Conservation (phyloP, 2,888 invertebrate genomes). For the Dryococelus australis region DNA sequence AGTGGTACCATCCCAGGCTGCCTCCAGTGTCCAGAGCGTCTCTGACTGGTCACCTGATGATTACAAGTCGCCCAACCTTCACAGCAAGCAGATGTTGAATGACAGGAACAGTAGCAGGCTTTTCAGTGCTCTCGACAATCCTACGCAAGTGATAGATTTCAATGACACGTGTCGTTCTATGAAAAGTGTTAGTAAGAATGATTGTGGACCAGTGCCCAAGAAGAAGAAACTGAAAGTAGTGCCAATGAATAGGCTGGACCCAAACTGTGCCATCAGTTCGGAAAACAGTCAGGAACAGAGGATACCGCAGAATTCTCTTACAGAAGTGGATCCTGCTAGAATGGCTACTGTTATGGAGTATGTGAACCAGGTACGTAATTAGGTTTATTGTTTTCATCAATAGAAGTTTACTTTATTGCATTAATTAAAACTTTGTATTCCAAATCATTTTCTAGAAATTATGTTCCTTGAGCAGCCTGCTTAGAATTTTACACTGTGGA, state of each 20-base stretch:
- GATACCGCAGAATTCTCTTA: neutral
- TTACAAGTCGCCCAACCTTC: constrained; percentile 27
- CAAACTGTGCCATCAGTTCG: constrained; percentile 2
- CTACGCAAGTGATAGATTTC: constrained; percentile 44
- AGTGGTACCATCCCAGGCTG: neutral
- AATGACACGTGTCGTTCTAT: constrained; percentile 47
- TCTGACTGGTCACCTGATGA: constrained; percentile 34
- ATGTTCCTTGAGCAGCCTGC: too few relatives aligned
- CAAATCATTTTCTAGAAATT: too few relatives aligned
- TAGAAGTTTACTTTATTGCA: too few relatives aligned
- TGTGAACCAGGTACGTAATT: neutral
- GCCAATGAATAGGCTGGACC: constrained; percentile 50
- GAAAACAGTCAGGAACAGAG: neutral
- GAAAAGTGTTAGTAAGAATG: constrained; percentile 47
- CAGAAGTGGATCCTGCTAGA: neutral
- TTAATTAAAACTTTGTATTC: too few relatives aligned
- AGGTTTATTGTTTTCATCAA: too few relatives aligned
- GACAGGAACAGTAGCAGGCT: constrained; percentile 25
- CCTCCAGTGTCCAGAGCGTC: neutral
- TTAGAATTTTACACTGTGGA: too few relatives aligned
- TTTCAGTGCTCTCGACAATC: constrained; percentile 43
- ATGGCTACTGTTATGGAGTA: neutral
- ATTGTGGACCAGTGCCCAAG: constrained; percentile 54
- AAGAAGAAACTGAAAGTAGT: constrained; percentile 67
- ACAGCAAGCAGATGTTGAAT: neutral